These are phyloP conservation scores for Micrasema minimum DNA, from an alignment of 1,140 invertebrate genomes.

Conservation along the genomic window DNA sequence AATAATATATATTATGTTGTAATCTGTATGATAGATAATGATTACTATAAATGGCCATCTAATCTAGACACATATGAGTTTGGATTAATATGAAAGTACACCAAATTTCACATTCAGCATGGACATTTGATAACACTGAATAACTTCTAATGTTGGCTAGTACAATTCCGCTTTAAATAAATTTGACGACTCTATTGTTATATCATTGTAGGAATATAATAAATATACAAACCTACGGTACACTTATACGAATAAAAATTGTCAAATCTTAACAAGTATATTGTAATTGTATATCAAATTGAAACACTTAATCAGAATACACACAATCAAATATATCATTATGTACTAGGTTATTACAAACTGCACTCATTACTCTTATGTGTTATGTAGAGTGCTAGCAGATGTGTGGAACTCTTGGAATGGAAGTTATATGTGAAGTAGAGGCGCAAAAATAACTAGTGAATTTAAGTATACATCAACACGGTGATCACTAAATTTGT, in stretches of 20 bases:
- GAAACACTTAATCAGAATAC: constrained; percentile 32
- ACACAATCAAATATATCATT: constrained; percentile 22
- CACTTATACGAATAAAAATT: constrained; percentile 43
- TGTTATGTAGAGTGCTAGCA: not conserved
- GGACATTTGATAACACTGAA: constrained; percentile 38
- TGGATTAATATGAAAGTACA: constrained; percentile 38
- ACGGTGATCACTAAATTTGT: no score
- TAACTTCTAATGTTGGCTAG: no score
- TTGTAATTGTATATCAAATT: constrained; percentile 39
- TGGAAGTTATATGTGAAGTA: constrained; percentile 18
- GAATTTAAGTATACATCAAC: no score
- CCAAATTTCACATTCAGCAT: constrained; percentile 46
- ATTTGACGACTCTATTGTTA: constrained; percentile 6
- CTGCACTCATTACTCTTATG: constrained; percentile 13
- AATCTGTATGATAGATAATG: constrained; percentile 14
- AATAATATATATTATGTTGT: no score
- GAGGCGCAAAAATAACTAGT: not conserved
- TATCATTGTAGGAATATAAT: constrained; percentile 38
- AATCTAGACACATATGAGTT: constrained; percentile 46
- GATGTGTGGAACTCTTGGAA: constrained; percentile 19
- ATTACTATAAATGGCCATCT: constrained; percentile 35
- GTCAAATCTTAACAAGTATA: constrained; percentile 43
- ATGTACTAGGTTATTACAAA: constrained; percentile 28
- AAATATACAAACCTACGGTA: constrained; percentile 40
- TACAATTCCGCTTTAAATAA: not conserved